Evolutionary conservation across 2,888 invertebrate species (phyloP), one percentile per base, ranked within the genome.

Genomic region (Muschampia plurimacula): DNA sequence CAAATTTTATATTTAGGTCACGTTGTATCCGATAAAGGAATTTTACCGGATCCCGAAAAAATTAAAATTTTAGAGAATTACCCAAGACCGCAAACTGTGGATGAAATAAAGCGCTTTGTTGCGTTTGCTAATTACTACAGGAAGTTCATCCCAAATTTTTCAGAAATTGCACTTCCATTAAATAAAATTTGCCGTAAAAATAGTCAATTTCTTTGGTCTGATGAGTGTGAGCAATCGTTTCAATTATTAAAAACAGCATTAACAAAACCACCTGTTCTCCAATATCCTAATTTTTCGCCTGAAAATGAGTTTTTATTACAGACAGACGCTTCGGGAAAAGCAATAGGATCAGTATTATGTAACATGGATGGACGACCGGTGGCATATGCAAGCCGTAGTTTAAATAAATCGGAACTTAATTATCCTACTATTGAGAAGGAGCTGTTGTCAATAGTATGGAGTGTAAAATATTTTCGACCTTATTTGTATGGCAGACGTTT

Each of bases 361-460:
- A 76, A 77, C 63, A 73, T 36, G 41, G 66, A 77, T 66, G 2
- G 12, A 0, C n/a, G 64, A 63, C 77, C 79, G 2, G 68, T 77
- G 4, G 79, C 77, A 15, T 77, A 75, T 63, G 73, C 77, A 0
- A 79, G 79, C 44, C 7, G 77, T 15, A 15, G 67, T n/a, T 63
- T 78, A 68, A 77, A 77, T 63, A 76, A 74, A 32, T 69, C 74
- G 0, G 78, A 78, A 72, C 36, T 9, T 49, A 74, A 74, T 10
- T 78, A 78, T 55, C 75, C 74, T 12, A 70, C 69, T 4, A 74
- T 77, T 15, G 49, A 75, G 65, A 78, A 78, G 44, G 74, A 78
- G 32, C 52, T 77, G 7, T n/a, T 77, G 12, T 72, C 77, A 13
- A 74, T 75, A 9, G 76, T 78, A 5, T 76, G 77, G 77, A 22